These are phyloP conservation scores for Microplitis mediator DNA, from an alignment of 1,140 invertebrate species.

Conservation along the genomic window DNA sequence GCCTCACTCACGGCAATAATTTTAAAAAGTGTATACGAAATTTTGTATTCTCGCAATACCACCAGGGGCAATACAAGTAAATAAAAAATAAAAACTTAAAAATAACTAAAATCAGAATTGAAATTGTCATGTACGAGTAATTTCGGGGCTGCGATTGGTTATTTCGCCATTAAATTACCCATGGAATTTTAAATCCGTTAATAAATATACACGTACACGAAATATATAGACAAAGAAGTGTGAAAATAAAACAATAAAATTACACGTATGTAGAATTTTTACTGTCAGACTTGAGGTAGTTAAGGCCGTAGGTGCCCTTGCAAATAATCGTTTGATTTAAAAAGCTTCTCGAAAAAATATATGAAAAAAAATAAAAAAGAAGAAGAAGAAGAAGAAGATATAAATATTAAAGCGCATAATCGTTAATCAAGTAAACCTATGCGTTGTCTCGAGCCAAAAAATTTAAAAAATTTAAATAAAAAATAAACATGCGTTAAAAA, in stretches of 20 bases:
- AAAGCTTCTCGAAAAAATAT: background rate
- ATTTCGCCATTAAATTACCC: background rate
- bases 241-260: conserved; percentile 11
- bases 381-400: background rate
- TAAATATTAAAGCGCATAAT: background rate
- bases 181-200: background rate
- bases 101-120: background rate
- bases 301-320: background rate
- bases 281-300: background rate
- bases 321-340: background rate
- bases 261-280: background rate
- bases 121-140: conserved; percentile 13
- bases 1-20: background rate
- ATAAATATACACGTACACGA: background rate
- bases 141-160: conserved; percentile 11
- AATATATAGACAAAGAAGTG: background rate
- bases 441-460: conserved; percentile 23
- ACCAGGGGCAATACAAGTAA: background rate
- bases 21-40: background rate
- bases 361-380: background rate
- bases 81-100: background rate
- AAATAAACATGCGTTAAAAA: background rate
- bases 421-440: conserved; percentile 27
- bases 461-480: conserved; percentile 2
- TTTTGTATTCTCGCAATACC: background rate